phyloP scores from a whole-genome alignment of 2,797 vertebrate species.

The Phylloscopus collybita region DNA sequence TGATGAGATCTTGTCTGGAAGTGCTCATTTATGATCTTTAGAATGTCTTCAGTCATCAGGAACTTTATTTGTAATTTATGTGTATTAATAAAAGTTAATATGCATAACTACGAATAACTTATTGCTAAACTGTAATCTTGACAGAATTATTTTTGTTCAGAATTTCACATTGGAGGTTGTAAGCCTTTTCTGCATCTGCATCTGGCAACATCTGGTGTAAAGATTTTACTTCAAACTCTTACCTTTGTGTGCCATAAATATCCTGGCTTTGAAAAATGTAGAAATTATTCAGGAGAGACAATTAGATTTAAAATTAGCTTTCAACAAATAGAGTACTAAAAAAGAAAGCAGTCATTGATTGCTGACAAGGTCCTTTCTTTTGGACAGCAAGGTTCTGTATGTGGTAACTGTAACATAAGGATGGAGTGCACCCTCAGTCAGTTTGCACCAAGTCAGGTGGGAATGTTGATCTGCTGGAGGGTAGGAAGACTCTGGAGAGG shows the following conservation, averaged over 20 bases:
- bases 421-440: background rate
- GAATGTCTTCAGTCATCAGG: background rate
- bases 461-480: background rate
- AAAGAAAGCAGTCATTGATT: background rate
- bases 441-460: background rate
- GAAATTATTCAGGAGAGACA: background rate
- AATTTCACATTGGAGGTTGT: background rate
- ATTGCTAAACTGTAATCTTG: background rate
- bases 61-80: background rate
- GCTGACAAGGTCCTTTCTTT: background rate
- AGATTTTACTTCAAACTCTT: background rate
- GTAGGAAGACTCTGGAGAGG: background rate
- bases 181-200: background rate
- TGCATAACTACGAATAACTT: background rate
- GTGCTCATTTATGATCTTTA: background rate
- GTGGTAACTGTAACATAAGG: background rate
- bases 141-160: background rate
- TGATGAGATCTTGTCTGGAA: background rate
- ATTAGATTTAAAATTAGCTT: background rate
- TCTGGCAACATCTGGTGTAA: background rate
- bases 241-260: background rate
- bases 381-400: background rate
- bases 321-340: background rate
- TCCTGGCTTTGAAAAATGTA: background rate
- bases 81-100: background rate